These are phyloP conservation scores for Aphyosemion australe DNA, from an alignment of 2,113 vertebrate genomes.

Conservation along the genomic window DNA sequence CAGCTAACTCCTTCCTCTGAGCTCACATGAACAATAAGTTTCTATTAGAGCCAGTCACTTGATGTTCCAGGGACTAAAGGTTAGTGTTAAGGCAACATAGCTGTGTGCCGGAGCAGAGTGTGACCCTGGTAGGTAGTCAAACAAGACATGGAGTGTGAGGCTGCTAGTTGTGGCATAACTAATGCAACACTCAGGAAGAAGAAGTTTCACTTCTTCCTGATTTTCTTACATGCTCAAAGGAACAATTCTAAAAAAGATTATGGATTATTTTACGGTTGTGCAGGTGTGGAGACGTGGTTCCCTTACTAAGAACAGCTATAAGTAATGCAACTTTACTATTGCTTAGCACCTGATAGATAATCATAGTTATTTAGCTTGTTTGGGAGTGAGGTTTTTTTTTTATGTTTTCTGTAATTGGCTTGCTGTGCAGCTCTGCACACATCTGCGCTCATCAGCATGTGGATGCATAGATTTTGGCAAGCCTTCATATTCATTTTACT, in stretches of 20 bases:
- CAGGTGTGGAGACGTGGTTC: not conserved
- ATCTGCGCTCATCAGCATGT: not conserved
- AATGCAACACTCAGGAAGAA: too few relatives aligned
- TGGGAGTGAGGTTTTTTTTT: not conserved
- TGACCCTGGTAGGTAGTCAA: not conserved
- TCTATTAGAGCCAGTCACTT: constrained; percentile 40
- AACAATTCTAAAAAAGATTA: not conserved
- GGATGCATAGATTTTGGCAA: not conserved
- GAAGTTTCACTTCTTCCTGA: not conserved
- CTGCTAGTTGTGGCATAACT: not conserved
- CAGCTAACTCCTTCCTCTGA: constrained; percentile 7
- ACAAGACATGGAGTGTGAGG: not conserved
- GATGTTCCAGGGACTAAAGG: constrained; percentile 23
- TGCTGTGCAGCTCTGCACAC: not conserved
- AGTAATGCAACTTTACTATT: not conserved
- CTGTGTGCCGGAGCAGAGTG: constrained; percentile 3
- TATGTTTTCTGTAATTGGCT: not conserved
- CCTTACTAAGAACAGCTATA: not conserved
- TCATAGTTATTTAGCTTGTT: constrained; percentile 1
- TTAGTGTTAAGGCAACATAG: constrained; percentile 9
- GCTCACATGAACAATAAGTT: constrained; percentile 41
- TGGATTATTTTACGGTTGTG: not conserved
- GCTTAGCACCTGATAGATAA: not conserved
- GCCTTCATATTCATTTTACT: not conserved
- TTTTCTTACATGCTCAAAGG: not conserved